These are phyloP conservation scores for Phalacrocorax brasilianus DNA, from an alignment of 2,113 vertebrate genomes.

Conservation along the genomic window DNA sequence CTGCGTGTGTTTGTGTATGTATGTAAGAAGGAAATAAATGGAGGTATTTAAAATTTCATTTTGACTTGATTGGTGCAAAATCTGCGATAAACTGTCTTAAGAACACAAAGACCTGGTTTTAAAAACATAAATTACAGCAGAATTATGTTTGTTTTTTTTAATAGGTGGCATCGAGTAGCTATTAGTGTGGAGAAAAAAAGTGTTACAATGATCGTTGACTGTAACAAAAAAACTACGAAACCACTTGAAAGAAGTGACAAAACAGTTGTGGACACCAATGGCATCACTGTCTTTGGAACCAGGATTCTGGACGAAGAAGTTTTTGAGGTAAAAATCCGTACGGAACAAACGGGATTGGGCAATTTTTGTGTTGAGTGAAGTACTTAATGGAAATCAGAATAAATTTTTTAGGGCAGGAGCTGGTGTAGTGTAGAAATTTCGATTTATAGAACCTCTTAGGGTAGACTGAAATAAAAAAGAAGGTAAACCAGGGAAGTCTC, in stretches of 20 bases:
- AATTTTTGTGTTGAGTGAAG: neutral
- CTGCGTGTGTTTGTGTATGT: neutral
- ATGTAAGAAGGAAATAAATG: neutral
- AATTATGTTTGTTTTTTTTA: neutral
- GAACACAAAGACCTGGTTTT: neutral
- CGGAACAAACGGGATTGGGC: neutral
- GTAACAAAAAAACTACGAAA: slow-evolving; percentile 91
- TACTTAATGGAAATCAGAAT: neutral
- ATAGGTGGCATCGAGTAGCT: slow-evolving; percentile 95
- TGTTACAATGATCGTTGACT: slow-evolving; percentile 95
- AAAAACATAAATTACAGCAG: neutral
- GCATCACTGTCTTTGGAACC: slow-evolving; percentile 92
- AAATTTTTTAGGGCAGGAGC: neutral
- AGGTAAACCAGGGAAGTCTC: neutral
- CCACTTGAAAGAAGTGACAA: slow-evolving; percentile 86
- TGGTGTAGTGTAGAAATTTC: neutral
- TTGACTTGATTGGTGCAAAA: neutral
- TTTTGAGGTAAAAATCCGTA: slow-evolving; percentile 85
- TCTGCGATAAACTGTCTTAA: neutral
- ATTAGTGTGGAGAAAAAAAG: slow-evolving; percentile 96
- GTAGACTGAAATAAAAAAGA: neutral
- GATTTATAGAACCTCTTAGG: neutral
- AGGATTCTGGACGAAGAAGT: slow-evolving; percentile 91
- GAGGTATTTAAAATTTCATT: neutral
- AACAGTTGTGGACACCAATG: slow-evolving; percentile 84